Conservation (phyloP, 2,797 vertebrate genomes). For the Sebastes matsubarae region DNA sequence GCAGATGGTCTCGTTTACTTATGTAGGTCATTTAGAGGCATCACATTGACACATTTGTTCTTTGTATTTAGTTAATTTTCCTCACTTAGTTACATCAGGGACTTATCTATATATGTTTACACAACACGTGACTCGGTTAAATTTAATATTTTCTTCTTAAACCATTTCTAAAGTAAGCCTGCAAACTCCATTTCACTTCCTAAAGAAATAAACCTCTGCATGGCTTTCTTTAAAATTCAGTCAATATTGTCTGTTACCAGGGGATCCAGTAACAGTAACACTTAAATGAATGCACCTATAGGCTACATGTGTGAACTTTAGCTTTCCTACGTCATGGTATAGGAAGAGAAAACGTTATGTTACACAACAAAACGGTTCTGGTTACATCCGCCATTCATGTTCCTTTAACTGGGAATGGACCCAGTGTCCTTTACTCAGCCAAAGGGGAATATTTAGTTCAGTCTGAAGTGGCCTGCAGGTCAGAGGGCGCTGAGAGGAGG, state of each 20-base stretch:
- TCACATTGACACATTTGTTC: not conserved
- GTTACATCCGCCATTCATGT: not conserved
- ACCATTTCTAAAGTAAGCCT: not conserved
- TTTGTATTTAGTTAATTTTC: not conserved
- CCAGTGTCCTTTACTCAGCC: not conserved
- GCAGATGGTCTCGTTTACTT: no score
- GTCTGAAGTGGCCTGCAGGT: not conserved
- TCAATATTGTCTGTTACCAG: no score
- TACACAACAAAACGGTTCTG: not conserved
- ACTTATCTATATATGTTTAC: not conserved
- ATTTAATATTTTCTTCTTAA: not conserved
- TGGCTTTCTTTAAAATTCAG: not conserved
- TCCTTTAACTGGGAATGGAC: not conserved
- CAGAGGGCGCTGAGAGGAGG: conserved; percentile 16
- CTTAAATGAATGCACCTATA: not conserved
- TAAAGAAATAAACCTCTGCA: not conserved
- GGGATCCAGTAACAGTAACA: not conserved
- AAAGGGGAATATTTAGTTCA: not conserved
- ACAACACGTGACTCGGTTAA: not conserved
- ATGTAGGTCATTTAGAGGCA: no score
- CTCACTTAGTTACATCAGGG: not conserved
- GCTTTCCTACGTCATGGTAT: not conserved
- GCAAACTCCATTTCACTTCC: not conserved
- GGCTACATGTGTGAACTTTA: not conserved
- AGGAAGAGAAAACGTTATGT: not conserved